Evolutionary conservation across 2,888 invertebrate species (phyloP).

Genomic region (Bursaphelenchus okinawaensis): DNA sequence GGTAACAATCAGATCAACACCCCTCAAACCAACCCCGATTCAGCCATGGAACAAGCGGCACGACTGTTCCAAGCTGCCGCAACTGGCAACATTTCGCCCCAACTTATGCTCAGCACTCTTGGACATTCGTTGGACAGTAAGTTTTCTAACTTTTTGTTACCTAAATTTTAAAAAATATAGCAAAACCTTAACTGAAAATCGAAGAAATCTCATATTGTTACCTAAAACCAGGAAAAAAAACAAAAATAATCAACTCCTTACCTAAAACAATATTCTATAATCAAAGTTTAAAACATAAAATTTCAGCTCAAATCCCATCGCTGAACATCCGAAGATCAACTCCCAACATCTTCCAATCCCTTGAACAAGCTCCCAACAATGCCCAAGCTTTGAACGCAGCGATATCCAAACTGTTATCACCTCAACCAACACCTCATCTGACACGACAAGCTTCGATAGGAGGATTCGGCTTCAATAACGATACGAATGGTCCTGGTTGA

Average conservation of each 20-base stretch:
- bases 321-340: conserved; percentile 24
- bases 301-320: conserved; percentile 31
- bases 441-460: conserved; percentile 37
- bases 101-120: conserved; percentile 17
- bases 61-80: conserved; percentile 17
- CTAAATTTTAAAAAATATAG: conserved; percentile 9
- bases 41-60: conserved; percentile 14
- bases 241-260: neutral
- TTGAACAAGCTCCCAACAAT: conserved; percentile 14
- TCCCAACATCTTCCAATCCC: conserved; percentile 23
- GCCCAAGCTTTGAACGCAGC: conserved; percentile 9
- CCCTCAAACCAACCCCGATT: conserved; percentile 7
- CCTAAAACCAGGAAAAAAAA: neutral
- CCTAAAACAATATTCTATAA: neutral
- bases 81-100: conserved; percentile 5
- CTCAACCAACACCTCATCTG: conserved; percentile 21
- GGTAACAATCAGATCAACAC: conserved; percentile 1
- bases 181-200: conserved; percentile 4
- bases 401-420: conserved; percentile 9
- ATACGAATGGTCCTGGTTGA: neutral
- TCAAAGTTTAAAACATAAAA: conserved; percentile 9
- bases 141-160: neutral
- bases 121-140: conserved; percentile 15
- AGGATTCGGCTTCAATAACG: conserved; percentile 30
- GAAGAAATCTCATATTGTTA: neutral